These are phyloP conservation scores for Drosophila nigricruria DNA, from an alignment of 2,888 invertebrate genomes.

Conservation along the genomic window DNA sequence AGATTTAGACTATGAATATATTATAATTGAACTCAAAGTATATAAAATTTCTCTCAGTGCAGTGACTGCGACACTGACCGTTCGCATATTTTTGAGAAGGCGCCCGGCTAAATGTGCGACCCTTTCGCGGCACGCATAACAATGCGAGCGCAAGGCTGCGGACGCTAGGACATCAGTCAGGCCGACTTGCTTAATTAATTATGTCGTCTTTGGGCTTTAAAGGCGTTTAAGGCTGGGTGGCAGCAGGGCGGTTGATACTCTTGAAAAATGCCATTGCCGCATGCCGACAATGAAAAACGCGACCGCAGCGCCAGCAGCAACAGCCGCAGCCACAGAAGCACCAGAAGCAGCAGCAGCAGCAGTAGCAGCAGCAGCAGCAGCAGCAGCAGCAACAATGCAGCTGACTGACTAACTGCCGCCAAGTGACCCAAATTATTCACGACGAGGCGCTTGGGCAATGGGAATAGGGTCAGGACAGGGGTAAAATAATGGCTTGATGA, in stretches of 20 bases:
- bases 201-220: slow-evolving; percentile 80
- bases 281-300: slow-evolving; percentile 82
- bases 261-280: slow-evolving; percentile 80
- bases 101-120: slow-evolving; percentile 55
- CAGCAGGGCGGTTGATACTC: slow-evolving; percentile 14
- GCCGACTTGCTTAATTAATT: slow-evolving; percentile 77
- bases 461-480: slow-evolving; percentile 4
- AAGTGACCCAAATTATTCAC: slow-evolving; percentile 82
- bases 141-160: slow-evolving; percentile 46
- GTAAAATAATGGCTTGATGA: slow-evolving; percentile 37
- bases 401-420: slow-evolving; percentile 81
- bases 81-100: slow-evolving; percentile 40
- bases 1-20: too few species aligned
- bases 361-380: slow-evolving; percentile 33
- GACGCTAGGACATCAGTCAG: slow-evolving; percentile 71
- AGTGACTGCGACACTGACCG: slow-evolving; percentile 34
- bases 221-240: slow-evolving; percentile 71
- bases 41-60: slow-evolving; percentile 1
- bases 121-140: slow-evolving; percentile 73
- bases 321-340: slow-evolving; percentile 2
- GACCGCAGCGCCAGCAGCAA: slow-evolving; percentile 58
- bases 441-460: slow-evolving; percentile 34
- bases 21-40: too few species aligned
- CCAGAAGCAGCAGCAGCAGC: slow-evolving; percentile 35
- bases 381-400: slow-evolving; percentile 65